Base-by-base conservation (phyloP, 1,140 invertebrate genomes). In the Drosophila ironensis region DNA sequence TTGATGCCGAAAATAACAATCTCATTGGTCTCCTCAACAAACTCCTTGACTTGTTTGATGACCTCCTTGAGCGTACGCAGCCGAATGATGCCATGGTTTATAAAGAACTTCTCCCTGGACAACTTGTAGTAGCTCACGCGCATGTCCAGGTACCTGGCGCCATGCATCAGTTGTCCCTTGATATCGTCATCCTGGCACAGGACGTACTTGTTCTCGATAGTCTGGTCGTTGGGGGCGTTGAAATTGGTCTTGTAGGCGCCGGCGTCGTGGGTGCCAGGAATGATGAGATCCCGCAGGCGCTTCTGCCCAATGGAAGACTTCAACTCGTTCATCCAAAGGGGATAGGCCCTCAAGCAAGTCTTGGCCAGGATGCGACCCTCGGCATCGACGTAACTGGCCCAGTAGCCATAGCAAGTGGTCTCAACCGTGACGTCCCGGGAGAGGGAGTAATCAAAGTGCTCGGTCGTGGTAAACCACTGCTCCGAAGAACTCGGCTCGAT, bases 261-360 rank as follows among this genome's bases (percentile, higher is more conserved):
- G 1, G 94, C 92, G 61, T 94, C 92, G 63, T 94, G 93, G 2
- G 93, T 93, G 7, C 93, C 93, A 0, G 93, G 93, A 41, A 94
- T 84, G 54, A 93, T 93, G 1, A 94, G 64, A 42, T 93, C 90
- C 5, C 89, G 76, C 24, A 94, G 61, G 28, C 77, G 88, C 24
- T 91, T 50, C 12, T 82, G 63, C 0, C 89, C 90, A 1, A 93
- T 68, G 2, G 69, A 67, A 0, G 88, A 14, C 12, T 76, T 89
- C 52, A 90, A 78, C 6, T 93, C 90, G 6, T 78, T 76, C 93
- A 94, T 94, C 93, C 93, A 94, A 2, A 77, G 91, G 1, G 93
- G 93, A 50, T 91, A 87, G 0, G 91, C 91, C 19, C 88, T 72
- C 0, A 93, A 56, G 69, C 92, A 93, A 16, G 87, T 88, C 27